Conservation (phyloP, 2,888 invertebrate genomes). For the Synergus itoensis region DNA sequence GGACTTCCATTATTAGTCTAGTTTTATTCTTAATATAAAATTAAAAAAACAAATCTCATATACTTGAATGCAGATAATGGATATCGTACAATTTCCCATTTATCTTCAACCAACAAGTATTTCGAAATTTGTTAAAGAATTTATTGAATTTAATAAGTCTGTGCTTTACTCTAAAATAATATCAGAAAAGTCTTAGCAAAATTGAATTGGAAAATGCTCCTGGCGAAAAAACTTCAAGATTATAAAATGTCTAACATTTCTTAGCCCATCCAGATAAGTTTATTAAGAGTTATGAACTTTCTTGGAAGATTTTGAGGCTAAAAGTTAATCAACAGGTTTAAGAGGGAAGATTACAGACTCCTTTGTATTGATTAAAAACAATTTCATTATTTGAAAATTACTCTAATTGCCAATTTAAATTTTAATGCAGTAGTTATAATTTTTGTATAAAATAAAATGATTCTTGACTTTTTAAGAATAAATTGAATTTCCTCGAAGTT, state of each 20-base stretch:
- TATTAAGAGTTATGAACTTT: constrained; percentile 2
- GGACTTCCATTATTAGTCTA: not conserved
- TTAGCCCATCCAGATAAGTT: not conserved
- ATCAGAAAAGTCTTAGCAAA: not conserved
- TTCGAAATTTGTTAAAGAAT: no score
- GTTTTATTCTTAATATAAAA: not conserved
- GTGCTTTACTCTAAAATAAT: not conserved
- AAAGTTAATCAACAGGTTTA: constrained; percentile 22
- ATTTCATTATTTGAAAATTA: not conserved
- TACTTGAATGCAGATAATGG: no score
- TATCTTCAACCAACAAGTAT: no score
- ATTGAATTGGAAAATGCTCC: not conserved
- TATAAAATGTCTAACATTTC: constrained; percentile 4
- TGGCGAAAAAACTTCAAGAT: not conserved
- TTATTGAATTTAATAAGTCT: not conserved
- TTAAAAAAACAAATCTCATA: no score
- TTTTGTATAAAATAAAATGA: not conserved
- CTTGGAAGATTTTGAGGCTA: not conserved
- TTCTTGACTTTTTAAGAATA: not conserved
- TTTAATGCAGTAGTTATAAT: not conserved
- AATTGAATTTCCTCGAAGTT: not conserved
- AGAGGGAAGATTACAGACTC: not conserved
- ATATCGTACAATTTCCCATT: no score
- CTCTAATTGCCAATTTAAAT: not conserved
- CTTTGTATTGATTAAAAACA: not conserved